Conservation (phyloP, 2,113 vertebrate species). For the Ornithorhynchus anatinus region DNA sequence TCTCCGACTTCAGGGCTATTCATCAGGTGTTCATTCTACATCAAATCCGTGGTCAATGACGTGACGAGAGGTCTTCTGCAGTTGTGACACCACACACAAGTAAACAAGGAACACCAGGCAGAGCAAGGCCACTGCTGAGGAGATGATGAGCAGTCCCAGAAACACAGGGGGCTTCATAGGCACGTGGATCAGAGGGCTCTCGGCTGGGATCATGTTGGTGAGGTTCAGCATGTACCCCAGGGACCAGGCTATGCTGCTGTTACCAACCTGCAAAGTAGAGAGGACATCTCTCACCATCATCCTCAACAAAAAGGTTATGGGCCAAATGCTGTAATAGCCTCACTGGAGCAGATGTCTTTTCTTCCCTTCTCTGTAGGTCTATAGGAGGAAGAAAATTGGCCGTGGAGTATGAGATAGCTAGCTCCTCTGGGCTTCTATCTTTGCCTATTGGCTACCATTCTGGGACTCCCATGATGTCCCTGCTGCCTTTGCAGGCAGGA, state of each 20-base stretch:
- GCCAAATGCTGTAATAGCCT: background rate
- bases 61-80: background rate
- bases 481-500: too few relatives aligned
- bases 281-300: background rate
- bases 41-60: conserved; percentile 43
- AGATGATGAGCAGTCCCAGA: conserved; percentile 80
- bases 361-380: background rate
- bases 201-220: conserved; percentile 95
- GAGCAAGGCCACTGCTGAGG: conserved; percentile 75
- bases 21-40: conserved; percentile 49
- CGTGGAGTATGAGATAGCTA: too few relatives aligned
- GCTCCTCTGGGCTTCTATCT: too few relatives aligned
- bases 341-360: background rate
- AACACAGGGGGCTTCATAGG: conserved; percentile 81
- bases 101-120: conserved; percentile 75
- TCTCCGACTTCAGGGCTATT: background rate
- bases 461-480: too few relatives aligned
- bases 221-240: conserved; percentile 92
- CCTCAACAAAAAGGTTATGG: background rate
- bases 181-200: conserved; percentile 70
- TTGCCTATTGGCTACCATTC: too few relatives aligned
- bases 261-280: conserved; percentile 77
- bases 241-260: conserved; percentile 90
- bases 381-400: background rate
- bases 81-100: conserved; percentile 20